Percentiles rank a stretch among this genome's conserved stretches.
Conservation (phyloP, 1,140 invertebrate genomes). For the Lamellibrachia luymesi region DNA sequence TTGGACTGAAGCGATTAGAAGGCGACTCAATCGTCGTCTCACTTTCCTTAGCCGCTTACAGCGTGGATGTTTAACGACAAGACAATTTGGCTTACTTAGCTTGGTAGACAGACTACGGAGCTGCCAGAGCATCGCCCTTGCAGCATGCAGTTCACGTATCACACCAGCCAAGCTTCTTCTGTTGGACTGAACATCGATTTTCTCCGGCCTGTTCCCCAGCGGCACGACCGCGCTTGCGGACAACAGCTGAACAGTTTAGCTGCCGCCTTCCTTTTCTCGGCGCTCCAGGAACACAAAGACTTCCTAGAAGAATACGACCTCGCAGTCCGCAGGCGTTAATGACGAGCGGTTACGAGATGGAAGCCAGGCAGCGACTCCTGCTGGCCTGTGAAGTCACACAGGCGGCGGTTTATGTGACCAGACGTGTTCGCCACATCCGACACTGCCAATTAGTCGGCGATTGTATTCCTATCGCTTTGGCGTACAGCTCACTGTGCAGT, state of each 20-base stretch:
- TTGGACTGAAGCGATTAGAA: not conserved
- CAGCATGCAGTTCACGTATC: not conserved
- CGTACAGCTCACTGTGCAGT: not conserved
- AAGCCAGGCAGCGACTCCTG: not conserved
- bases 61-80: not conserved
- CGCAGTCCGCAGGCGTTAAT: not conserved
- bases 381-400: not conserved
- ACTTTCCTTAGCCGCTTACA: not conserved
- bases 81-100: not conserved
- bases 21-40: not conserved
- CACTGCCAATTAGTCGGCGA: not conserved
- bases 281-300: not conserved
- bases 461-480: not conserved
- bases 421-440: not conserved
- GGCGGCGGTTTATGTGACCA: not conserved
- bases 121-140: not conserved
- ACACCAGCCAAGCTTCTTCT: not conserved
- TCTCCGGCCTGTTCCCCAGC: not conserved
- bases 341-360: not conserved
- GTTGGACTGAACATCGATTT: not conserved
- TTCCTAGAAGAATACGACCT: not conserved
- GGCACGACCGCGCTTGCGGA: not conserved
- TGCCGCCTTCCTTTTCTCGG: not conserved
- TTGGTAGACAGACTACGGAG: not conserved
- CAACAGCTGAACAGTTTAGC: not conserved